Conservation (phyloP, 2,888 invertebrate genomes). For the Abscondita cerata region DNA sequence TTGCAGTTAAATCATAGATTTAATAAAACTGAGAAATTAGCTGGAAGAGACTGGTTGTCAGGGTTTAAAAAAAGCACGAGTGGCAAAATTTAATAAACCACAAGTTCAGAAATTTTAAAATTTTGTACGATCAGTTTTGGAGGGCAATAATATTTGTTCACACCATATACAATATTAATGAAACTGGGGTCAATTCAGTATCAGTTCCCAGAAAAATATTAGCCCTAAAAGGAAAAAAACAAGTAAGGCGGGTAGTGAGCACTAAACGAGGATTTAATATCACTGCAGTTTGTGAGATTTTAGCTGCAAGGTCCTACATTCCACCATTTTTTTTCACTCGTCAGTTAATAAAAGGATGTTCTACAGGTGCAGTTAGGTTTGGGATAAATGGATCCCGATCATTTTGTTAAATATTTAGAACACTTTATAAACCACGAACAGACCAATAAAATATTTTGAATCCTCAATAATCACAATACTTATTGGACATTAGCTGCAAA, state of each 20-base stretch:
- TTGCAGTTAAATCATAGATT: constrained; percentile 4
- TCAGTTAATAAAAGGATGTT: constrained; percentile 6
- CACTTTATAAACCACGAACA: background rate
- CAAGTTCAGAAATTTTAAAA: too few species aligned
- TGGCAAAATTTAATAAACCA: constrained; percentile 6
- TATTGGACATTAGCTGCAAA: constrained; percentile 4
- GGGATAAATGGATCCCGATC: background rate
- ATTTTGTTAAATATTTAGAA: background rate
- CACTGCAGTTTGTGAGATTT: constrained; percentile 12
- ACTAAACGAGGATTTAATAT: constrained; percentile 3
- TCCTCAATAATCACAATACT: constrained; percentile 3
- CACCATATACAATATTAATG: constrained; percentile 4
- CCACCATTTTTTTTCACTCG: constrained; percentile 4
- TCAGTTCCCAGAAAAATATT: constrained; percentile 1
- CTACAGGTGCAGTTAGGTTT: constrained; percentile 6
- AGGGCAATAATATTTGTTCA: constrained; percentile 3
- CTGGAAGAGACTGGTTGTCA: constrained; percentile 1
- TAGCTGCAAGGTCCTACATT: background rate
- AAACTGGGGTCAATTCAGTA: constrained; percentile 10
- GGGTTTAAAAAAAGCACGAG: constrained; percentile 2
- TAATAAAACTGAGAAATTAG: background rate
- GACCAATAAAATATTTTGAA: background rate
- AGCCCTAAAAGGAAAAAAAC: background rate
- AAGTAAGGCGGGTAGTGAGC: constrained; percentile 4
- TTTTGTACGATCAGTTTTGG: constrained; percentile 1